These are phyloP conservation scores for Paradisaea rubra DNA, from an alignment of 2,113 vertebrate species.

Conservation along the genomic window DNA sequence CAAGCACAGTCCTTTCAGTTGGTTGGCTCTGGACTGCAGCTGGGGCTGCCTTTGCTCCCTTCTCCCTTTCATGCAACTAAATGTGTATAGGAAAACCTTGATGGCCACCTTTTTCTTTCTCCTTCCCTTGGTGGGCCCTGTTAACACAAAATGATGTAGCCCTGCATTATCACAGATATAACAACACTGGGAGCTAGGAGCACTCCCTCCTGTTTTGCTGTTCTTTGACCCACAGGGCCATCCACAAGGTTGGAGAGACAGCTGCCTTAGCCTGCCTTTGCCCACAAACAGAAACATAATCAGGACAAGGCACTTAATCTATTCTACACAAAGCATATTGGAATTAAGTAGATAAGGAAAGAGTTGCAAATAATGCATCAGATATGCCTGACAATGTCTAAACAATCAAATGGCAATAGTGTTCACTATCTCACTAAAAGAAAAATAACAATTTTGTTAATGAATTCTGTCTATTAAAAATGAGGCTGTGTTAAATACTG, in stretches of 20 bases:
- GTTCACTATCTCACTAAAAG: not conserved
- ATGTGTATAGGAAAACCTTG: not conserved
- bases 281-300: not conserved
- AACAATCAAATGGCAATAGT: constrained; percentile 24
- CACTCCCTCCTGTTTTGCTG: not conserved
- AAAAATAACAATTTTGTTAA: constrained; percentile 26
- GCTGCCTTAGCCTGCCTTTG: not conserved
- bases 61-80: not conserved
- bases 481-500: constrained; percentile 4
- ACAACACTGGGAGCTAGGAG: not conserved
- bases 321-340: not conserved
- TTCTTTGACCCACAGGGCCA: not conserved
- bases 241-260: not conserved
- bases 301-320: not conserved
- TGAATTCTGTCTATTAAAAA: constrained; percentile 35
- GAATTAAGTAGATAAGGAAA: constrained; percentile 36
- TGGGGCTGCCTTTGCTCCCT: not conserved
- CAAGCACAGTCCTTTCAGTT: not conserved
- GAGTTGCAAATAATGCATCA: constrained; percentile 41
- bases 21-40: not conserved
- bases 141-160: not conserved
- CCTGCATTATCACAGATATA: not conserved
- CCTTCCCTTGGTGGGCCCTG: not conserved
- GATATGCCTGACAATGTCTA: constrained; percentile 44
- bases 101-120: not conserved